Evolutionary conservation across 2,113 vertebrate genomes (phyloP).

Genomic region (Garra rufa): DNA sequence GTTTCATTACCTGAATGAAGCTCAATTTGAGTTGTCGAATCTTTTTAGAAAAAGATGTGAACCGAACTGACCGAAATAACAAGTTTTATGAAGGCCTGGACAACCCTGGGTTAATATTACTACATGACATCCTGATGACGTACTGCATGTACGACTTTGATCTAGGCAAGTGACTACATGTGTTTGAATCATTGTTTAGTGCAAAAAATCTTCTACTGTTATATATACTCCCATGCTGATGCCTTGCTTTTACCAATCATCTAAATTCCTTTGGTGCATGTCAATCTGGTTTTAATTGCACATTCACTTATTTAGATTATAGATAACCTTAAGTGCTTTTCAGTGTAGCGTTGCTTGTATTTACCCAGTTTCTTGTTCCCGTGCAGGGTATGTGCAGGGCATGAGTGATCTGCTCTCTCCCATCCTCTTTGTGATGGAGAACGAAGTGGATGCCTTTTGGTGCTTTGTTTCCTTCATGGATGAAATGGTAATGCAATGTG

Average conservation of each 20-base stretch:
- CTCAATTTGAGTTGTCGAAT: not conserved
- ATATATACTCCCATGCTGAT: not conserved
- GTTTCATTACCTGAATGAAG: not conserved
- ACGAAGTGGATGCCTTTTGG: conserved; percentile 98
- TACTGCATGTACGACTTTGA: conserved; percentile 99
- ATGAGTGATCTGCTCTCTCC: conserved; percentile 98
- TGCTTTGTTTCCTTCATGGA: conserved; percentile 97
- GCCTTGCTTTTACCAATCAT: not conserved
- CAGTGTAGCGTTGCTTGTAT: not conserved
- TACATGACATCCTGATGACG: conserved; percentile 98
- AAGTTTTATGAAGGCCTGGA: conserved; percentile 94
- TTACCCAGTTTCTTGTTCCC: conserved; percentile 33
- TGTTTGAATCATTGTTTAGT: not conserved
- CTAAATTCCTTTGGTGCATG: not conserved
- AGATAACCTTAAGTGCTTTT: conserved; percentile 9
- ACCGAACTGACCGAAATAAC: conserved; percentile 94
- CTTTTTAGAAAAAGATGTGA: conserved; percentile 92
- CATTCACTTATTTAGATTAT: conserved; percentile 2
- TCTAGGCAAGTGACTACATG: conserved; percentile 83
- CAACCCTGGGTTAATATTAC: conserved; percentile 92
- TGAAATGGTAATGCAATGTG: conserved; percentile 84
- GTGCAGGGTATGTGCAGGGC: conserved; percentile 93
- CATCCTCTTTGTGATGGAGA: conserved; percentile 94
- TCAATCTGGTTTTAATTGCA: not conserved
- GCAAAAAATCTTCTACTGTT: not conserved